Evolutionary conservation across 1,140 invertebrate species (phyloP).

Genomic region (Trichonephila clavata): DNA sequence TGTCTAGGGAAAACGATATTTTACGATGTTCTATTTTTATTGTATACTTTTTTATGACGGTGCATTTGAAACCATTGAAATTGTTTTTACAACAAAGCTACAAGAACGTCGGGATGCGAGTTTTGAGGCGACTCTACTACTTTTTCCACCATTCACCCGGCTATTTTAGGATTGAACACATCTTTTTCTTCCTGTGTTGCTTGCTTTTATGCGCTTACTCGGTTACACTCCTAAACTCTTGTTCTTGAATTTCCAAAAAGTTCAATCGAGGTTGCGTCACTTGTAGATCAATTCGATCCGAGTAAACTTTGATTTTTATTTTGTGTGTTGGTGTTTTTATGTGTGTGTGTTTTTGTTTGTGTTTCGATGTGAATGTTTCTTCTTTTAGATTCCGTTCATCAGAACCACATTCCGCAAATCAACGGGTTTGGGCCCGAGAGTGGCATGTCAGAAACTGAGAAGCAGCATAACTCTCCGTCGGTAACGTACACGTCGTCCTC

Average conservation of each 20-base stretch:
- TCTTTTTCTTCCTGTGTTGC: background rate
- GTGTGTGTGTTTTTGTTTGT: background rate
- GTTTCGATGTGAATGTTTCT: background rate
- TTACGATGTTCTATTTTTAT: background rate
- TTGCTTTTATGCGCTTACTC: background rate
- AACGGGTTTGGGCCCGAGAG: slow-evolving; percentile 67
- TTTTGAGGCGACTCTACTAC: slow-evolving; percentile 37
- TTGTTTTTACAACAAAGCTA: slow-evolving; percentile 44
- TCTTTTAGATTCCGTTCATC: slow-evolving; percentile 64
- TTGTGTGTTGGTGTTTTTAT: background rate
- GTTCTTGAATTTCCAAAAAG: background rate
- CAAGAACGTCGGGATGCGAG: background rate
- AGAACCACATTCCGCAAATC: slow-evolving; percentile 73
- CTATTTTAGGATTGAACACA: slow-evolving; percentile 50
- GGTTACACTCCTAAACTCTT: background rate
- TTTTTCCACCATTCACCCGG: slow-evolving; percentile 25
- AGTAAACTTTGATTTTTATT: background rate
- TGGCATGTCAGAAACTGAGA: slow-evolving; percentile 55
- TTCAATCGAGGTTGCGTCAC: background rate
- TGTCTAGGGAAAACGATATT: background rate
- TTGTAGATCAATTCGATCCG: background rate
- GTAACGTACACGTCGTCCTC: slow-evolving; percentile 46
- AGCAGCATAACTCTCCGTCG: slow-evolving; percentile 21
- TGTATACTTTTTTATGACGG: background rate
- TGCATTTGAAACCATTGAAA: background rate